phyloP scores from a whole-genome alignment of 1,140 invertebrate species.

The Leguminivora glycinivorella region DNA sequence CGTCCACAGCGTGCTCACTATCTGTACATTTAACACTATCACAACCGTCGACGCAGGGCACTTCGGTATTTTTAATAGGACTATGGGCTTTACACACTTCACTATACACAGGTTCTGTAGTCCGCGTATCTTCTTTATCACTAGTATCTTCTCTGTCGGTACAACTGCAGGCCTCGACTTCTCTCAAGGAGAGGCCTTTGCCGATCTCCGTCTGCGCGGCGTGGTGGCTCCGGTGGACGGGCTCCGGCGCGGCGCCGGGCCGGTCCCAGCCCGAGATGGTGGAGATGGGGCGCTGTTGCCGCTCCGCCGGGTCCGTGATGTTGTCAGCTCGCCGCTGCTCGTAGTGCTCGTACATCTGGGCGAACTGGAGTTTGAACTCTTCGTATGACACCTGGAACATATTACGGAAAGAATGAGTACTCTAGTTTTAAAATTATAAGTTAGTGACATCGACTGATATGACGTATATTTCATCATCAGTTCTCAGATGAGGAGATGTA shows the following conservation, averaged over 20 bases:
- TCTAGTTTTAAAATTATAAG: no score
- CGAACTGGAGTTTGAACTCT: constrained; percentile 97
- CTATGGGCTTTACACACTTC: constrained; percentile 77
- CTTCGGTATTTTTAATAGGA: constrained; percentile 62
- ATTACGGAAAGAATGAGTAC: background rate
- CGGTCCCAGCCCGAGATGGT: constrained; percentile 97
- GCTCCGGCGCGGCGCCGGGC: constrained; percentile 60
- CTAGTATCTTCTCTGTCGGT: constrained; percentile 40
- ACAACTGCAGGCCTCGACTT: constrained; percentile 69
- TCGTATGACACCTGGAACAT: constrained; percentile 91
- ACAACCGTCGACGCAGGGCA: constrained; percentile 63
- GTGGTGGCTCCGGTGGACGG: constrained; percentile 65
- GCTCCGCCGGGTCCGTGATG: constrained; percentile 94
- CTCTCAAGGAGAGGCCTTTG: constrained; percentile 68
- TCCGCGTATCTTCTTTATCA: constrained; percentile 53
- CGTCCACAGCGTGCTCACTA: constrained; percentile 76
- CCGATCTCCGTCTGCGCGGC: constrained; percentile 79
- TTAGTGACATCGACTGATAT: no score
- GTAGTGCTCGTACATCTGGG: constrained; percentile 98
- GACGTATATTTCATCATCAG: no score
- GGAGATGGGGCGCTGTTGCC: constrained; percentile 95
- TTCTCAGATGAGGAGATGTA: no score
- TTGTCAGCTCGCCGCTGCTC: constrained; percentile 95
- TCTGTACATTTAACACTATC: constrained; percentile 67
- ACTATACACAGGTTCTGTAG: constrained; percentile 73